phyloP scores from a whole-genome alignment of 2,888 invertebrate species.

The Cataglyphis altisquamis region DNA sequence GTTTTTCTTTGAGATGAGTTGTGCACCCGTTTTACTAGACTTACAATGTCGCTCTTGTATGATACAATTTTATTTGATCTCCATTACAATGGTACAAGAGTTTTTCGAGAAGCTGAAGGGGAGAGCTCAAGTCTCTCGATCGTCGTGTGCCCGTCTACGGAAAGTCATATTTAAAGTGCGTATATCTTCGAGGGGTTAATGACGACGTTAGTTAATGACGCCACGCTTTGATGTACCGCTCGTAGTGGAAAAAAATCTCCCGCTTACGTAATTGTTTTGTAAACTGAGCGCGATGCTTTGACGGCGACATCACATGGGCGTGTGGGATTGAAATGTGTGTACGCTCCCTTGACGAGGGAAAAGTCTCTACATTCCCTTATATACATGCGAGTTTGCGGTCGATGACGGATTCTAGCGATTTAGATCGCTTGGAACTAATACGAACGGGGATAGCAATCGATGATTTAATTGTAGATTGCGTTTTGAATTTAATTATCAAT shows the following conservation, averaged over 20 bases:
- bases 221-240: constrained; percentile 68
- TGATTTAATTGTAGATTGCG: constrained; percentile 43
- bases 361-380: constrained; percentile 48
- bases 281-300: constrained; percentile 73
- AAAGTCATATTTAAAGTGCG: constrained; percentile 69
- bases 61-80: constrained; percentile 79
- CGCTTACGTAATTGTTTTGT: constrained; percentile 73
- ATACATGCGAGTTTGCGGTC: constrained; percentile 36
- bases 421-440: constrained; percentile 45
- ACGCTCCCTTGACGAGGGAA: constrained; percentile 68
- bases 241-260: constrained; percentile 67
- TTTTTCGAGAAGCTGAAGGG: constrained; percentile 48
- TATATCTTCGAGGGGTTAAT: constrained; percentile 71
- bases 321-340: constrained; percentile 63
- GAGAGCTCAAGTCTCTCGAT: constrained; percentile 44
- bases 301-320: constrained; percentile 58
- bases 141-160: constrained; percentile 65
- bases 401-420: constrained; percentile 38
- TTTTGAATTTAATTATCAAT: constrained; percentile 35
- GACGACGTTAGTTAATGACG: constrained; percentile 73
- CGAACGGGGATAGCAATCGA: constrained; percentile 26
- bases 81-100: constrained; percentile 78
- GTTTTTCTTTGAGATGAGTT: constrained; percentile 9
- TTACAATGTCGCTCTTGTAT: constrained; percentile 57
- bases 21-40: not conserved